These are phyloP conservation scores for Salvator merianae DNA, from an alignment of 2,113 vertebrate genomes.

Conservation along the genomic window DNA sequence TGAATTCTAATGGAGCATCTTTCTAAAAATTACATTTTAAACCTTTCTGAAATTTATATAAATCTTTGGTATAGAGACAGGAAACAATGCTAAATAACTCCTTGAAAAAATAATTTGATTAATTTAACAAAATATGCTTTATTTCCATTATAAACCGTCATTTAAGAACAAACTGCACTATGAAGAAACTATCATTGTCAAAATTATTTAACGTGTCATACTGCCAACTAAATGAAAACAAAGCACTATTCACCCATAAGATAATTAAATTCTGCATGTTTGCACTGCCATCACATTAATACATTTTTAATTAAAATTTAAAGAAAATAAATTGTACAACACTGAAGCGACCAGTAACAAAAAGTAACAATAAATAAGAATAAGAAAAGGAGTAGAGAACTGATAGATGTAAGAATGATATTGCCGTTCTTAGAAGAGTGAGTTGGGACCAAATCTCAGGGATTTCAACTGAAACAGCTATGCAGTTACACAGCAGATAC, in stretches of 20 bases:
- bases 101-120: not conserved
- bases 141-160: not conserved
- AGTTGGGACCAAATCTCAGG: too few relatives aligned
- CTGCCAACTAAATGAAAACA: not conserved
- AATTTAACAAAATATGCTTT: not conserved
- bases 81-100: not conserved
- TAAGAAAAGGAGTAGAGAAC: too few relatives aligned
- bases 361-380: too few relatives aligned
- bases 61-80: not conserved
- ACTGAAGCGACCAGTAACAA: too few relatives aligned
- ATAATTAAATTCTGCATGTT: not conserved
- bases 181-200: slow-evolving; percentile 1
- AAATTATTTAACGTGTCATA: not conserved
- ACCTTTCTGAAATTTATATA: not conserved
- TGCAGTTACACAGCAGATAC: too few relatives aligned
- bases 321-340: not conserved
- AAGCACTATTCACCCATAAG: slow-evolving; percentile 11
- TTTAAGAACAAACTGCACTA: not conserved
- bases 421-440: too few relatives aligned
- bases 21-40: too few relatives aligned
- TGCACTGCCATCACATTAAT: not conserved
- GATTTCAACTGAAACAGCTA: too few relatives aligned
- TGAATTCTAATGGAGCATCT: too few relatives aligned
- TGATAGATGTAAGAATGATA: too few relatives aligned
- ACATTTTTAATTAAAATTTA: not conserved